Evolutionary conservation across 2,888 invertebrate genomes (phyloP).

Genomic region (Gerris lacustris): DNA sequence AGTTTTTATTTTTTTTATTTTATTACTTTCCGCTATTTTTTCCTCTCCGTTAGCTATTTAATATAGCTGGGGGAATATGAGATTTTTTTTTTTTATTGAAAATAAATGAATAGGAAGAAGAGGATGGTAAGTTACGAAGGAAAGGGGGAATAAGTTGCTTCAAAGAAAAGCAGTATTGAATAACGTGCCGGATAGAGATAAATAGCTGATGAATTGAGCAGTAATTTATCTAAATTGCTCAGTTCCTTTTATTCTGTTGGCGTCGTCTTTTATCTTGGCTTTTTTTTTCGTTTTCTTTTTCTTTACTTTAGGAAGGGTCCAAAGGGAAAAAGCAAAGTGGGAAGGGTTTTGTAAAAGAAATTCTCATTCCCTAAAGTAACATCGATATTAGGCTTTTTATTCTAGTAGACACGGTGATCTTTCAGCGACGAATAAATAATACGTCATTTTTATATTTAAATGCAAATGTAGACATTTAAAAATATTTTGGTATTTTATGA

Average conservation of each 20-base stretch:
- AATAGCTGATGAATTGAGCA: slow-evolving; percentile 5
- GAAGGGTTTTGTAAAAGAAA: no score
- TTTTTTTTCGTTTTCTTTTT: not conserved
- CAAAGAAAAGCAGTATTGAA: not conserved
- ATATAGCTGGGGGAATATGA: not conserved
- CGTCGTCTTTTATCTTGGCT: not conserved
- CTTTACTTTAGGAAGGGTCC: not conserved
- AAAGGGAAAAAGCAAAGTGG: no score
- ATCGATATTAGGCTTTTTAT: no score
- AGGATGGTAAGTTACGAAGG: not conserved
- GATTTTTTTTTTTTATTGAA: not conserved
- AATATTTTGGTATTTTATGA: no score
- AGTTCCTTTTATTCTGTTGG: not conserved
- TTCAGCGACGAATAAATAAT: no score
- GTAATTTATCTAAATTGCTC: not conserved
- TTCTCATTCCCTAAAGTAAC: no score
- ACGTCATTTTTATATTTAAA: no score
- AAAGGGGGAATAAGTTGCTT: not conserved
- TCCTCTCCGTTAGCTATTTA: no score
- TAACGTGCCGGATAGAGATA: not conserved
- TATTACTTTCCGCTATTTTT: no score
- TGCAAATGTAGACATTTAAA: no score
- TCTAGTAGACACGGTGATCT: no score
- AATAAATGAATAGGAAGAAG: not conserved
- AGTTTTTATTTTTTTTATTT: no score